A percentile compares a stretch with the other conserved stretches of the same genome.
Evolutionary conservation across 1,140 invertebrate genomes (phyloP).

Genomic region (Calliopsis andreniformis): DNA sequence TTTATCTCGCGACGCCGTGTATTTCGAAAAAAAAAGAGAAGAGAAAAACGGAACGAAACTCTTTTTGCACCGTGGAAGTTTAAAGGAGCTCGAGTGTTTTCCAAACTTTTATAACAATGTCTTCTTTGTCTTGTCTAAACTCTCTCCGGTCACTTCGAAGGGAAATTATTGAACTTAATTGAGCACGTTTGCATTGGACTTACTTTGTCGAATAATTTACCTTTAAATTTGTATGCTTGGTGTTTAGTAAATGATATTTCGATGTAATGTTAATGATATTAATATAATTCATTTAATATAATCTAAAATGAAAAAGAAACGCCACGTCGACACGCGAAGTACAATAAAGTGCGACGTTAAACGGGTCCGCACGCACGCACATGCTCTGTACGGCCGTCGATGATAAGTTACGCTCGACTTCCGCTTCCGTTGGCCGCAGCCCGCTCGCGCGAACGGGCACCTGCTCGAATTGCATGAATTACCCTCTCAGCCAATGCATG

Average conservation of each 20-base stretch:
- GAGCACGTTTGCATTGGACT: neutral
- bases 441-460: conserved; percentile 20
- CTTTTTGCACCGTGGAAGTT: neutral
- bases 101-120: neutral
- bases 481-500: conserved; percentile 3
- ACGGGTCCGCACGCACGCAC: conserved; percentile 20
- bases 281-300: no score
- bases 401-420: conserved; percentile 55
- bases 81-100: neutral
- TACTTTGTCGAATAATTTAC: neutral
- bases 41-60: neutral
- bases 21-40: neutral
- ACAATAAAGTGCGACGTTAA: conserved; percentile 6
- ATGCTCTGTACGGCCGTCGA: neutral
- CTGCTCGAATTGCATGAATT: conserved; percentile 54
- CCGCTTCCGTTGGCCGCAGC: conserved; percentile 50
- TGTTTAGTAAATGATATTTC: no score
- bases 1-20: neutral
- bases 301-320: conserved; percentile 4
- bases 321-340: conserved; percentile 2
- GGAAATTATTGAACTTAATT: no score
- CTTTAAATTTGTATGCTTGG: no score
- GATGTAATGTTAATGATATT: no score
- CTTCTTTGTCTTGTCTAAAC: no score
- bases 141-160: no score